These are phyloP conservation scores for Calidris pugnax DNA, from an alignment of 2,113 vertebrate species.

Conservation along the genomic window DNA sequence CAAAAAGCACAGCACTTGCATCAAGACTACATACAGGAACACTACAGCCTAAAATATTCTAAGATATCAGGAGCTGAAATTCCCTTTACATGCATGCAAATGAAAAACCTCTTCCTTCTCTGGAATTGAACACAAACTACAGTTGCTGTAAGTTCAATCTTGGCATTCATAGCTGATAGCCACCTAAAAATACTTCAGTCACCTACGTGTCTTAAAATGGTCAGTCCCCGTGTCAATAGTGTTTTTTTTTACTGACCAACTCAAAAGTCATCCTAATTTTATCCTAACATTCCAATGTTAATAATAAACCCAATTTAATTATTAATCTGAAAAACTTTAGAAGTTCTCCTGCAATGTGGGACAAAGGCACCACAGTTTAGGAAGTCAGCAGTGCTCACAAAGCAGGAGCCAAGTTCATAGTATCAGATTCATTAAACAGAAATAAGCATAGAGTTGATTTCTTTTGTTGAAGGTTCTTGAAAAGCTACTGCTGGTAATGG, in stretches of 20 bases:
- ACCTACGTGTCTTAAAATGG: not conserved
- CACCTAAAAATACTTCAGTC: not conserved
- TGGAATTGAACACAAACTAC: not conserved
- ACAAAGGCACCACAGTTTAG: slow-evolving; percentile 21
- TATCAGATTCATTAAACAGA: slow-evolving; percentile 36
- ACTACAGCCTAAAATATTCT: not conserved
- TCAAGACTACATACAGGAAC: not conserved
- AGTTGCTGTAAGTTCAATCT: not conserved
- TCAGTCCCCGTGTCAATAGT: not conserved
- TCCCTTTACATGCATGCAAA: not conserved
- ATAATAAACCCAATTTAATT: slow-evolving; percentile 28
- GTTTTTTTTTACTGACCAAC: not conserved
- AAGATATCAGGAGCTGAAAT: not conserved
- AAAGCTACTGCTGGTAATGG: not conserved
- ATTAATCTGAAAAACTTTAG: slow-evolving; percentile 43
- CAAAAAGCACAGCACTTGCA: not conserved
- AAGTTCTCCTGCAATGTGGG: not conserved
- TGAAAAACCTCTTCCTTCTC: not conserved
- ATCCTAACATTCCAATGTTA: not conserved
- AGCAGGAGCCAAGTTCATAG: slow-evolving; percentile 14
- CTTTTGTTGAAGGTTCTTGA: not conserved
- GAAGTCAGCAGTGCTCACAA: slow-evolving; percentile 36
- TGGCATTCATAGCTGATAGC: not conserved
- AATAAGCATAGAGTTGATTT: not conserved
- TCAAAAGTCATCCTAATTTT: slow-evolving; percentile 27